Evolutionary conservation across 2,888 invertebrate genomes (phyloP), one percentile per base, ranked within the genome.

Genomic region (Dolichomitus sp.): DNA sequence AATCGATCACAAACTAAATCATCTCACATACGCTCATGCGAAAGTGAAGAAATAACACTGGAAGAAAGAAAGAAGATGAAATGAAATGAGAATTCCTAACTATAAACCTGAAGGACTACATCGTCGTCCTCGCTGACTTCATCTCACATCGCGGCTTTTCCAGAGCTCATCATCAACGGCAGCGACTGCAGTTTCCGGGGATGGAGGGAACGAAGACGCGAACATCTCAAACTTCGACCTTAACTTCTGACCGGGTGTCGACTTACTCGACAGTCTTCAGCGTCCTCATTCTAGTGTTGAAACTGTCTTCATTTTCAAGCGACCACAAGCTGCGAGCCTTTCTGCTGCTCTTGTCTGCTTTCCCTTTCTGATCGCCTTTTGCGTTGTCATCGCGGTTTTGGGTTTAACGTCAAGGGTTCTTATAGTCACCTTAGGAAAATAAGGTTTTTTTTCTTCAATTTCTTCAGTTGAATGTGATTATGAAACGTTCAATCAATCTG

Each of bases 211-310:
- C 27, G n/a, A 11, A 40, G 40, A 40, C 42, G 45, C 27, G 65
- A 30, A 48, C 37, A 48, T 66, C 37, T 9, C 19, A 68, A 76
- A 76, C 66, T 76, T 76, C 42, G 66, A 59, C 45, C 40, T 76
- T 59, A 57, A 59, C 66, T 66, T 48, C 57, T 68, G 75, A 66
- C 57, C 75, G 75, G 50, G 66, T 23, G 40, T 73, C 61, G 61
- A 61, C 59, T 72, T 33, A 48, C 72, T 48, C 59, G 59, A 14
- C 72, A n/a, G n/a, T n/a, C n/a, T n/a, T n/a, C n/a, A n/a, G n/a
- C n/a, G n/a, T n/a, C n/a, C n/a, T n/a, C n/a, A n/a, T n/a, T n/a
- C n/a, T n/a, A 12, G 12, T 42, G 42, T 42, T 42, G 42, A 2
- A 12, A 4, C 12, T 12, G 42, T 42, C 12, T 4, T 4, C 42